phyloP scores from a whole-genome alignment of 1,140 invertebrate genomes.

The Ips typographus region DNA sequence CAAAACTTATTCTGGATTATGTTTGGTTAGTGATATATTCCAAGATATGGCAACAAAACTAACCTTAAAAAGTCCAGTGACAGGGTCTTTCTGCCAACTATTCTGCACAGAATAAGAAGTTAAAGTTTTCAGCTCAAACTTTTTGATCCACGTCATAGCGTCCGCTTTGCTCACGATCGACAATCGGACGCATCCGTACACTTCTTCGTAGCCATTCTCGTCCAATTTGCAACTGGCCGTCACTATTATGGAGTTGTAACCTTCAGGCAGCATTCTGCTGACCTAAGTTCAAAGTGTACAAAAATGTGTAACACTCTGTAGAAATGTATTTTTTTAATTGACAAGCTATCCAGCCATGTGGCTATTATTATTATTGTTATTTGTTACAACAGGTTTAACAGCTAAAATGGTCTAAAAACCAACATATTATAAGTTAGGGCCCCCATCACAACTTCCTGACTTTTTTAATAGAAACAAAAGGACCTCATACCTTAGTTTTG shows the following conservation, averaged over 20 bases:
- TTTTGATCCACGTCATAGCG: slow-evolving; percentile 13
- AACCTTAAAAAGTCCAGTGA: slow-evolving; percentile 13
- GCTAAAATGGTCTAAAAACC: no score
- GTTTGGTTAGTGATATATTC: neutral
- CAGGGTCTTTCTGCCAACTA: slow-evolving; percentile 9
- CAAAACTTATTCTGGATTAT: no score
- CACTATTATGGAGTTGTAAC: neutral
- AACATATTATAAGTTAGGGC: no score
- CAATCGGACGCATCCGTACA: slow-evolving; percentile 13
- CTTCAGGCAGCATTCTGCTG: neutral
- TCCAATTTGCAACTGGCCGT: neutral
- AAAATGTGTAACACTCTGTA: neutral
- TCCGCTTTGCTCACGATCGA: slow-evolving; percentile 16
- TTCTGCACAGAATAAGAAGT: slow-evolving; percentile 7
- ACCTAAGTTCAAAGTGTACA: neutral
- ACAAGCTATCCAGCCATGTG: no score
- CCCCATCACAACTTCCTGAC: no score
- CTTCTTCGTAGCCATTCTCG: slow-evolving; percentile 1
- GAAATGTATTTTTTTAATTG: no score
- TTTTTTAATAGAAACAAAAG: neutral
- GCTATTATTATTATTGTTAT: no score
- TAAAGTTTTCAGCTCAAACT: slow-evolving; percentile 14
- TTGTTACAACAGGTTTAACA: no score
- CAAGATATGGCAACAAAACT: neutral
- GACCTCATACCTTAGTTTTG: neutral